Conservation (phyloP, 2,797 vertebrate species). For the Phrynocephalus vlangalii region DNA sequence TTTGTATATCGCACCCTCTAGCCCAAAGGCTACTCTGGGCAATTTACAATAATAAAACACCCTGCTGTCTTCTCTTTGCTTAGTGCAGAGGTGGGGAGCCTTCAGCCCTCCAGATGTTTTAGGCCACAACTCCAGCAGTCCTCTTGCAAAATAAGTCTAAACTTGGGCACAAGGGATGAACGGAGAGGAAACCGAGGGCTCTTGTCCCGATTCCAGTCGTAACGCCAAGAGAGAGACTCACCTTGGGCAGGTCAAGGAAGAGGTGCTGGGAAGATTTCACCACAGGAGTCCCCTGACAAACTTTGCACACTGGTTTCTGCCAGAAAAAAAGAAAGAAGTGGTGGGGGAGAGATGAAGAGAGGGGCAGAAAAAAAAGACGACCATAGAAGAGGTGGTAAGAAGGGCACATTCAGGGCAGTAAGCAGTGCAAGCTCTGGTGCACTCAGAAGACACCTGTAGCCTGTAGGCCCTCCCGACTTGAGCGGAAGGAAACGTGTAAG, state of each 20-base stretch:
- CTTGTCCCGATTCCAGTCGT: too few relatives aligned
- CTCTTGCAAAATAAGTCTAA: too few relatives aligned
- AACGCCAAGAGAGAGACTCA: constrained; percentile 38
- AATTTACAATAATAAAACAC: too few relatives aligned
- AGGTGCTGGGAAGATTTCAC: constrained; percentile 89
- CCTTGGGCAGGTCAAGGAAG: constrained; percentile 94
- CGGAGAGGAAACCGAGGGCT: not conserved
- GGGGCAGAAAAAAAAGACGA: not conserved
- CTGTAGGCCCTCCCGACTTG: not conserved
- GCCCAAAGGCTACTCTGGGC: too few relatives aligned
- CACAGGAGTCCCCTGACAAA: constrained; percentile 86
- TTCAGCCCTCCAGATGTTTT: not conserved
- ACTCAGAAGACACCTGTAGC: not conserved
- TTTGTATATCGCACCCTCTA: too few relatives aligned
- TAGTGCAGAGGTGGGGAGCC: not conserved
- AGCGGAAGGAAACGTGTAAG: not conserved
- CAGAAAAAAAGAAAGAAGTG: not conserved
- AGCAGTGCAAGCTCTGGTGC: too few relatives aligned
- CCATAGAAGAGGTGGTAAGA: not conserved
- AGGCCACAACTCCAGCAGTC: too few relatives aligned
- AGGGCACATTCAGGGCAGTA: too few relatives aligned
- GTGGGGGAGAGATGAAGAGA: not conserved
- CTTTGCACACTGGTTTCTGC: constrained; percentile 92
- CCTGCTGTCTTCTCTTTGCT: not conserved
- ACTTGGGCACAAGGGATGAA: too few relatives aligned